These are phyloP conservation scores for Macrostomum cliftonense DNA, from an alignment of 2,888 invertebrate species.

Conservation along the genomic window DNA sequence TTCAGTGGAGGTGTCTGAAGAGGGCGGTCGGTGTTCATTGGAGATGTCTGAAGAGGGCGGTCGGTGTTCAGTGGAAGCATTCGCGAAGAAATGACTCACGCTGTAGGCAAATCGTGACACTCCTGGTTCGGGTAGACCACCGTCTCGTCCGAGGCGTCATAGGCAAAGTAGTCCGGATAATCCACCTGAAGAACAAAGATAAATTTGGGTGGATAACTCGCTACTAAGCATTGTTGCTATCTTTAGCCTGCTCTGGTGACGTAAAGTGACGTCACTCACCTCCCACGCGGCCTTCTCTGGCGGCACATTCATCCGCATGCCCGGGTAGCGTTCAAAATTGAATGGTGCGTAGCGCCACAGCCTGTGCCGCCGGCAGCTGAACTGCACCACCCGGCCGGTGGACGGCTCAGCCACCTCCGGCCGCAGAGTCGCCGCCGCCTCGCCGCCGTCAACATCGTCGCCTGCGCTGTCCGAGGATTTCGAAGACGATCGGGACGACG, in stretches of 20 bases:
- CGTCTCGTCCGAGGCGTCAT: slow-evolving; percentile 11
- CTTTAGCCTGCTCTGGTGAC: too few relatives aligned
- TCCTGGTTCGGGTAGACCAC: slow-evolving; percentile 5
- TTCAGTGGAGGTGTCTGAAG: too few relatives aligned
- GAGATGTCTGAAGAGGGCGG: too few relatives aligned
- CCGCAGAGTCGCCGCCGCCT: slow-evolving; percentile 1
- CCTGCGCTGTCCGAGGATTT: neutral
- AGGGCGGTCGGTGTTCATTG: too few relatives aligned
- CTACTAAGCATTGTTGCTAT: too few relatives aligned
- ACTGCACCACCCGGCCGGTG: slow-evolving; percentile 8
- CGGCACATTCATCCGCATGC: slow-evolving; percentile 15
- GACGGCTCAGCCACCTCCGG: slow-evolving; percentile 4
- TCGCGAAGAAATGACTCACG: too few relatives aligned
- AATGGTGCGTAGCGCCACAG: slow-evolving; percentile 10
- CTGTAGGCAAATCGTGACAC: slow-evolving; percentile 1
- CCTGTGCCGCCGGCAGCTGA: slow-evolving; percentile 3
- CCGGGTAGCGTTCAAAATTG: slow-evolving; percentile 10
- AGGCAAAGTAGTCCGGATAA: slow-evolving; percentile 10
- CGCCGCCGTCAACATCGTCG: neutral
- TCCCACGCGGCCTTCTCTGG: slow-evolving; percentile 14
- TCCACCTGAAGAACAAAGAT: slow-evolving; percentile 4
- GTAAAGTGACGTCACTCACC: slow-evolving; percentile 7
- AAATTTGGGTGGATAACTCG: too few relatives aligned
- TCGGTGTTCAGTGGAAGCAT: too few relatives aligned
- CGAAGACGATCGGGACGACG: too few relatives aligned